Evolutionary conservation across 2,797 vertebrate genomes (phyloP).

Genomic region (Coregonus suidteri): DNA sequence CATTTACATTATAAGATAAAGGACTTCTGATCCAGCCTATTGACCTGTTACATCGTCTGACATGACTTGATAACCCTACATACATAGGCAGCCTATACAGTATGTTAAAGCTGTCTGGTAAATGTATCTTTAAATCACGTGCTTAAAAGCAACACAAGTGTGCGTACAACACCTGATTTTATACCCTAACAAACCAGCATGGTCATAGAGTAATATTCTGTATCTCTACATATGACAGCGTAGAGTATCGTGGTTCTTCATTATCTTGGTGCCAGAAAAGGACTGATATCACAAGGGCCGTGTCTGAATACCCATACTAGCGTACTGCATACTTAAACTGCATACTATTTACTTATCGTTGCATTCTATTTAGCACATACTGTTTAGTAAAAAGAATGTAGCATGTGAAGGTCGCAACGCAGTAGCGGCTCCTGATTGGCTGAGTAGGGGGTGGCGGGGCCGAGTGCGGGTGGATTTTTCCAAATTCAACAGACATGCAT

Average conservation of each 20-base stretch:
- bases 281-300: not conserved
- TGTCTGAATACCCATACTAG: no score
- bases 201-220: not conserved
- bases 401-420: no score
- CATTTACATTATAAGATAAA: slow-evolving; percentile 65
- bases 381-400: no score
- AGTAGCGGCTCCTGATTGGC: no score
- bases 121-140: not conserved
- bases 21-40: slow-evolving; percentile 57
- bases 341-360: no score
- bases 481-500: no score
- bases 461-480: no score
- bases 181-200: not conserved
- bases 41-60: slow-evolving; percentile 56
- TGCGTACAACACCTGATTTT: not conserved
- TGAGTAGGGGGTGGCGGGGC: no score
- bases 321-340: no score
- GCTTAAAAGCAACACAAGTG: slow-evolving; percentile 24
- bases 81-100: not conserved
- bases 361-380: no score
- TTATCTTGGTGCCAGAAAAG: not conserved
- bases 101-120: not conserved
- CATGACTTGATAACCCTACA: slow-evolving; percentile 61
- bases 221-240: not conserved
- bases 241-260: not conserved